Evolutionary conservation across 2,113 vertebrate species (phyloP).

Genomic region (Pantherophis guttatus): DNA sequence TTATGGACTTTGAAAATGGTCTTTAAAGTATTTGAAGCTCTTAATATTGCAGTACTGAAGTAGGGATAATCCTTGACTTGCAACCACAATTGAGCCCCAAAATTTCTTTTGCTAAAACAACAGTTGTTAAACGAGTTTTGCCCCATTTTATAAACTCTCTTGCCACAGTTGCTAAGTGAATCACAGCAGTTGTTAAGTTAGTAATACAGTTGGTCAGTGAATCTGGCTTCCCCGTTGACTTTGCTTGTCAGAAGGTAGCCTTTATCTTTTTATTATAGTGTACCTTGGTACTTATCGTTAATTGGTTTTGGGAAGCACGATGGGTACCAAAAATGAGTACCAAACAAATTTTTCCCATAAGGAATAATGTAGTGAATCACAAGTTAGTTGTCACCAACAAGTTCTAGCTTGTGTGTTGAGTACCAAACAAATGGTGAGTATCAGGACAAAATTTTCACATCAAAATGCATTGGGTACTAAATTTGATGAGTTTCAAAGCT

Average conservation of each 20-base stretch:
- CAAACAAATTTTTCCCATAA: not conserved
- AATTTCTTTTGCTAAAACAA: not conserved
- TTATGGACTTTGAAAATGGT: constrained; percentile 3
- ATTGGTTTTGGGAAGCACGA: not conserved
- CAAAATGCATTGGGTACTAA: not conserved
- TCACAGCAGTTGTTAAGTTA: not conserved
- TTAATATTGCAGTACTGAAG: constrained; percentile 29
- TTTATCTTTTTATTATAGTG: no score
- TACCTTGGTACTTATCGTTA: no score
- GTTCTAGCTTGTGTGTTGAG: not conserved
- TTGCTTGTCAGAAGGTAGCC: no score
- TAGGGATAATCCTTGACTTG: not conserved
- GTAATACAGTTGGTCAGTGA: not conserved
- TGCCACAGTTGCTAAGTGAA: not conserved
- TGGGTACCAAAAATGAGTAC: not conserved
- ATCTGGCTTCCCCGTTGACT: no score
- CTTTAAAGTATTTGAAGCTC: constrained; percentile 9
- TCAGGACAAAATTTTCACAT: not conserved
- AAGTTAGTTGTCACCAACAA: not conserved
- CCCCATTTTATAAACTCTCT: not conserved
- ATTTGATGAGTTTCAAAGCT: not conserved
- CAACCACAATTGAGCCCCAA: not conserved
- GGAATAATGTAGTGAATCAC: not conserved
- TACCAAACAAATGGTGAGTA: not conserved
- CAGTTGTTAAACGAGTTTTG: not conserved